These are phyloP conservation scores for Abscondita cerata DNA, from an alignment of 2,888 invertebrate species.

Conservation along the genomic window DNA sequence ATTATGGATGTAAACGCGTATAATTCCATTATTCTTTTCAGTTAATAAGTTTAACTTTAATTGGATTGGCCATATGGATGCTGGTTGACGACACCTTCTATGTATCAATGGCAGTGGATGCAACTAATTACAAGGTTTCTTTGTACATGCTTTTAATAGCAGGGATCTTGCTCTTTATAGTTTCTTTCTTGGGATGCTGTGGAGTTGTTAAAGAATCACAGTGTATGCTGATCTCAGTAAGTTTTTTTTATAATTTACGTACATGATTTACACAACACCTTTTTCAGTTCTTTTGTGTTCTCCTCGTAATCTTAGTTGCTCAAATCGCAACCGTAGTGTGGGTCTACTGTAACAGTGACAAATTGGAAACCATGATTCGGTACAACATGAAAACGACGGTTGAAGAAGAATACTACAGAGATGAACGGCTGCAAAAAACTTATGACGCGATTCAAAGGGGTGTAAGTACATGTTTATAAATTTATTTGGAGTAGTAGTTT, in stretches of 20 bases:
- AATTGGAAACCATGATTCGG: conserved; percentile 69
- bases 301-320: conserved; percentile 78
- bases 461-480: conserved; percentile 58
- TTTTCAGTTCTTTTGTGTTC: conserved; percentile 76
- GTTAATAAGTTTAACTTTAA: conserved; percentile 74
- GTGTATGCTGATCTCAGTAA: conserved; percentile 77
- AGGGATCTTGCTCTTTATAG: conserved; percentile 74
- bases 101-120: conserved; percentile 71
- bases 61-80: conserved; percentile 79
- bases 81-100: conserved; percentile 77
- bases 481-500: conserved; percentile 3
- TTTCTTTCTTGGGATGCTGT: conserved; percentile 84
- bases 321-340: conserved; percentile 81
- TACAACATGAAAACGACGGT: conserved; percentile 69
- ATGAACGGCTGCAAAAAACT: conserved; percentile 63
- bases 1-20: conserved; percentile 6
- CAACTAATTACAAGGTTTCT: conserved; percentile 70
- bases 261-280: neutral
- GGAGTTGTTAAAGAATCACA: conserved; percentile 81
- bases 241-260: too few relatives aligned
- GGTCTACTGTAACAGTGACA: conserved; percentile 75
- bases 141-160: conserved; percentile 76
- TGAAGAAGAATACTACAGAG: conserved; percentile 66
- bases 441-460: conserved; percentile 73
- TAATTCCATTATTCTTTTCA: conserved; percentile 58